Conservation (phyloP, 2,888 invertebrate species). For the Lumbricus terrestris region DNA sequence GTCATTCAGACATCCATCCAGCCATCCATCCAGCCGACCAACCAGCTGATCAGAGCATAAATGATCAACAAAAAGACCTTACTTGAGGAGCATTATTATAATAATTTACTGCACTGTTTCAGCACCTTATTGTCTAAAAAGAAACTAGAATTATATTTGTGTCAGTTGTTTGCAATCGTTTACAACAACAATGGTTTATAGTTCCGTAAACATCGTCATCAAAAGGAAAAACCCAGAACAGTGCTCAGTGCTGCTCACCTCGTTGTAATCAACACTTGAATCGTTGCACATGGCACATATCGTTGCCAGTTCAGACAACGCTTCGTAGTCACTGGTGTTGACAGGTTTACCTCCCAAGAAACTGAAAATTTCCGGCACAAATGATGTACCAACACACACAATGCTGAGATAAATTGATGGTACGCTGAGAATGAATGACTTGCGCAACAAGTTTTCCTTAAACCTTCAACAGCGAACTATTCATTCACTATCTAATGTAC, state of each 20-base stretch:
- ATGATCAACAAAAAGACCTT: background rate
- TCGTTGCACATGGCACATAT: conserved; percentile 99
- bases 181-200: background rate
- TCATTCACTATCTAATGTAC: background rate
- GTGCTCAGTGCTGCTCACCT: too few species aligned
- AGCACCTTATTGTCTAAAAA: background rate
- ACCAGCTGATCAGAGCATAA: background rate
- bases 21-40: background rate
- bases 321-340: conserved; percentile 81
- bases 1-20: background rate
- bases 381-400: background rate
- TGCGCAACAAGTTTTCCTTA: background rate
- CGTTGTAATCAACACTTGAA: conserved; percentile 99
- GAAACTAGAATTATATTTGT: background rate
- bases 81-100: too few species aligned
- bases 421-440: too few species aligned
- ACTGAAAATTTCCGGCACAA: conserved; percentile 41
- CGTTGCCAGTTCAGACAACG: conserved; percentile 88
- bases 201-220: background rate
- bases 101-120: too few species aligned
- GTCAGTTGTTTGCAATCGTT: background rate
- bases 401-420: background rate
- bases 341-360: conserved; percentile 84
- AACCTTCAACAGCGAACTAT: background rate
- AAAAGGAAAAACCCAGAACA: background rate